Evolutionary conservation across 1,140 invertebrate genomes (phyloP), one percentile per base, ranked within the genome.

Genomic region (Nomia melanderi): DNA sequence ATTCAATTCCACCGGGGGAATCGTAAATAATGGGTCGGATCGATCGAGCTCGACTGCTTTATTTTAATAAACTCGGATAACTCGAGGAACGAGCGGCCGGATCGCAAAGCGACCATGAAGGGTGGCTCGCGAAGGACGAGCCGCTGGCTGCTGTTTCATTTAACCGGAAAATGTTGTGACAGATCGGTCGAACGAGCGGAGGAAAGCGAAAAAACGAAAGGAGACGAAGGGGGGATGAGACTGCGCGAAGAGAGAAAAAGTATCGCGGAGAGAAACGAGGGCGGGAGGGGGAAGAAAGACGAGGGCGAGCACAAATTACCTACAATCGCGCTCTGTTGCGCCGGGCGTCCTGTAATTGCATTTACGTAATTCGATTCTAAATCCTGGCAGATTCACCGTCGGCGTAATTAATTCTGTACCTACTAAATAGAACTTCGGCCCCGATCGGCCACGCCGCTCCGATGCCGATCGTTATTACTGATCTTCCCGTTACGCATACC

Each of bases 321-420:
- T 65, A 47, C 36, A 64, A 53, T 71, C 57, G 63, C 69, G 56
- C 25, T 70, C 60, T 2, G 53, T 64, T 47, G 41, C 56, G 27
- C 63, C 20, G 25, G 33, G 5, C 50, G 39, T 9, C 71, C 65
- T 57, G 64, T 67, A 71, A 82, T 83, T 77, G 75, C 80, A 65
- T 78, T 83, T 82, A 74, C 79, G 81, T 83, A 83, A 83, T 83
- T 82, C 69, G 80, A 73, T 81, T 78, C 79, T 66, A 82, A 82
- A 82, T 82, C 73, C 79, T 64, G 69, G 80, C 50, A 77, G 79
- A 83, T 83, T 82, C 81, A 66, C 77, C 59, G 76, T 31, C 79
- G 71, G 57, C 47, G 80, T 82, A 82, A 83, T 83, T 83, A 82
- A 83, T 83, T 83, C 80, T 71, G 75, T 39, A 60, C 56, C 60